Conservation (phyloP, 2,797 vertebrate species). For the Varecia variegata region DNA sequence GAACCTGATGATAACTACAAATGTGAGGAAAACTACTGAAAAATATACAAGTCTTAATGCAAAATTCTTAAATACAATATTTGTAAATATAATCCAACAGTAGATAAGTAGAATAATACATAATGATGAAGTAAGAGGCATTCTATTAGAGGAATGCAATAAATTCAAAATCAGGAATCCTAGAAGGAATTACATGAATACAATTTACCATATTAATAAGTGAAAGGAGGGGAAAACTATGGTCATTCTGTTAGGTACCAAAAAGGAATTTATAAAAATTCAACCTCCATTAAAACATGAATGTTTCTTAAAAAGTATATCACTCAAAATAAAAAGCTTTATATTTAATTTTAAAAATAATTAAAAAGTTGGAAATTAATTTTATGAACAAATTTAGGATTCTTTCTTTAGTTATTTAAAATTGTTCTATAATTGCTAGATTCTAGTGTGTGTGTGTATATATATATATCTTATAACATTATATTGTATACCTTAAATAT, state of each 20-base stretch:
- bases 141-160: neutral
- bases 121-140: neutral
- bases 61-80: neutral
- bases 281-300: neutral
- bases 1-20: neutral
- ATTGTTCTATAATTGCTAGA: neutral
- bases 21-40: neutral
- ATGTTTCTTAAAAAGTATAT: neutral
- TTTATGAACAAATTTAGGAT: neutral
- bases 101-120: neutral
- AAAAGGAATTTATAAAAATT: slow-evolving; percentile 37
- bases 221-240: neutral
- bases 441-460: neutral
- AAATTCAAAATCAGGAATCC: neutral
- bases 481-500: neutral
- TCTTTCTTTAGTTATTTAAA: slow-evolving; percentile 6
- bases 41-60: neutral
- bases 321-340: slow-evolving; percentile 9
- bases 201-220: neutral
- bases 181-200: neutral
- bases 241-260: neutral
- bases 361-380: slow-evolving; percentile 27
- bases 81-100: neutral
- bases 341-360: neutral
- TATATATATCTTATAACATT: neutral